Conservation (phyloP, 1,140 invertebrate genomes). For the Papilio polytes region DNA sequence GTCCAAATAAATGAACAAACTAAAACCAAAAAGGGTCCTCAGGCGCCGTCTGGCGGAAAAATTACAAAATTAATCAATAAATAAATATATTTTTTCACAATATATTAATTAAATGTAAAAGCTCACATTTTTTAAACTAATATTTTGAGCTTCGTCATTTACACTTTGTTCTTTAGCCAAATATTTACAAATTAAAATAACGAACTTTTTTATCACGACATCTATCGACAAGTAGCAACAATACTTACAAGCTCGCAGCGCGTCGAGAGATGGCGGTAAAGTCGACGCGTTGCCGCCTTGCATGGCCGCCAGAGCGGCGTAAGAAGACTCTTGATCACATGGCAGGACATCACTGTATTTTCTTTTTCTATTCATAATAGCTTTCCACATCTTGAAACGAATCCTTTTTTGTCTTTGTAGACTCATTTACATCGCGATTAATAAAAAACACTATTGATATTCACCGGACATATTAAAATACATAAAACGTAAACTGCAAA, state of each 20-base stretch:
- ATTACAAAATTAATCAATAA: background rate
- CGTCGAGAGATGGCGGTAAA: slow-evolving; percentile 78
- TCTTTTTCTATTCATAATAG: slow-evolving; percentile 76
- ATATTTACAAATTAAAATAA: background rate
- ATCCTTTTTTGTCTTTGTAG: slow-evolving; percentile 67
- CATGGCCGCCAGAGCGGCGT: slow-evolving; percentile 75
- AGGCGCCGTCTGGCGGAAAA: background rate
- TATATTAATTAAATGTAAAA: background rate
- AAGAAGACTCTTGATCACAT: slow-evolving; percentile 73
- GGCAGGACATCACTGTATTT: slow-evolving; percentile 76
- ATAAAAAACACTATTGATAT: slow-evolving; percentile 42
- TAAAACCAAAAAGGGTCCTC: background rate
- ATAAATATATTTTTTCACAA: background rate
- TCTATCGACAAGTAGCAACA: slow-evolving; percentile 66
- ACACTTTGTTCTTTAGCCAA: background rate
- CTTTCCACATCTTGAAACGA: slow-evolving; percentile 79
- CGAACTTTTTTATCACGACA: slow-evolving; percentile 47
- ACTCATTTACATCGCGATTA: slow-evolving; percentile 74
- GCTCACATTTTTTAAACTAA: background rate
- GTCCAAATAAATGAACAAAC: background rate
- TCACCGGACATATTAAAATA: slow-evolving; percentile 31
- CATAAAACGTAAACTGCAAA: slow-evolving; percentile 31
- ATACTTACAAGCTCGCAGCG: slow-evolving; percentile 79
- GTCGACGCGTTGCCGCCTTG: slow-evolving; percentile 76
- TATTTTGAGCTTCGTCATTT: background rate